Percentiles rank a stretch among this genome's conserved stretches.
Conservation (phyloP, 2,797 vertebrate species). For the Cryptoblepharus egeriae region DNA sequence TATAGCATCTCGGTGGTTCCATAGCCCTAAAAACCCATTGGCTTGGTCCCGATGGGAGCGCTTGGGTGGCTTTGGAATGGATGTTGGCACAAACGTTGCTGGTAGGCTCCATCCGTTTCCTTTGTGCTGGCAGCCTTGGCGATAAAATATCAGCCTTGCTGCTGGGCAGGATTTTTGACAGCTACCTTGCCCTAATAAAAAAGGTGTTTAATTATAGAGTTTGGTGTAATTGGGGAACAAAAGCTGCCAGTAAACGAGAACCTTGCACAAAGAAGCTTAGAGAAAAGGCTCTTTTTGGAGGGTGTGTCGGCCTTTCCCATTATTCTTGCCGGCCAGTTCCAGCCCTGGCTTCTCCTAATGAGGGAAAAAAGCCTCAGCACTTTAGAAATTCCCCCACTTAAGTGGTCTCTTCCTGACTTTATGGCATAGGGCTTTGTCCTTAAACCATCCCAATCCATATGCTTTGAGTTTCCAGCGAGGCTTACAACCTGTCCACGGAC, state of each 20-base stretch:
- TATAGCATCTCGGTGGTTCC: neutral
- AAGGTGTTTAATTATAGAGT: slow-evolving; percentile 50
- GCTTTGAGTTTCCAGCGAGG: slow-evolving; percentile 18
- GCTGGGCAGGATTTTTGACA: slow-evolving; percentile 35
- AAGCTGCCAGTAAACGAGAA: slow-evolving; percentile 36
- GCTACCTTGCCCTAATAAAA: slow-evolving; percentile 38
- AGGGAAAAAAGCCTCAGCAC: slow-evolving; percentile 1
- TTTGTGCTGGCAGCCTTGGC: neutral
- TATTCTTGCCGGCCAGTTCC: accelerated
- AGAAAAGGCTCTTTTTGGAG: slow-evolving; percentile 10
- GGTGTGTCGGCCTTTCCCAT: slow-evolving; percentile 7
- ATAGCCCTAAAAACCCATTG: slow-evolving; percentile 13
- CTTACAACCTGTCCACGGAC: accelerated
- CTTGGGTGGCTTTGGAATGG: slow-evolving; percentile 4
- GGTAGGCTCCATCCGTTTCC: neutral
- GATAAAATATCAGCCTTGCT: neutral
- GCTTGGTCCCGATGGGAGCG: neutral
- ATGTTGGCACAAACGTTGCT: neutral
- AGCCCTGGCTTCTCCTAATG: slow-evolving; percentile 10
- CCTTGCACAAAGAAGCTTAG: neutral
- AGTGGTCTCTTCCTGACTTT: slow-evolving; percentile 14
- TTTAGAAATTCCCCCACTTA: neutral
- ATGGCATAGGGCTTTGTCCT: neutral
- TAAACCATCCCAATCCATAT: neutral
- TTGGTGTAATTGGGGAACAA: slow-evolving; percentile 43